Evolutionary conservation across 2,797 vertebrate species (phyloP).

Genomic region (Brachyalestes nurse): DNA sequence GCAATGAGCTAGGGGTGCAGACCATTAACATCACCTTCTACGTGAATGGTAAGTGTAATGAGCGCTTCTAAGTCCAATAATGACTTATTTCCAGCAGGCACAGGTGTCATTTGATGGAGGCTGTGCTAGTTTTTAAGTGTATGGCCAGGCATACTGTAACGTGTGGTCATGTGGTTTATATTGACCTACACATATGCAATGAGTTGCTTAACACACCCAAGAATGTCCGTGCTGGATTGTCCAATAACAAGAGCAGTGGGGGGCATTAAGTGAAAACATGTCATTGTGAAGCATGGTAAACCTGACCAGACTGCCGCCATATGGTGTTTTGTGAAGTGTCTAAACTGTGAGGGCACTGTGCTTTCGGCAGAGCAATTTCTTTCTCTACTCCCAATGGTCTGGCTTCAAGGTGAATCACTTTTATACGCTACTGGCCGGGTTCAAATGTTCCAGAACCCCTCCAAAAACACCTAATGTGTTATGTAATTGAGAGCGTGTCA

Average conservation of each 20-base stretch:
- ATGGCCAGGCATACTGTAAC: slow-evolving; percentile 30
- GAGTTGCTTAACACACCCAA: slow-evolving; percentile 60
- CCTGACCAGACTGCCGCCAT: slow-evolving; percentile 66
- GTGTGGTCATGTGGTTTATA: slow-evolving; percentile 46
- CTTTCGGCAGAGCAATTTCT: slow-evolving; percentile 62
- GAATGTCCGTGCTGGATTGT: slow-evolving; percentile 72
- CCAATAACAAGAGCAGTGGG: slow-evolving; percentile 71
- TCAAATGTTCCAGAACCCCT: slow-evolving; percentile 69
- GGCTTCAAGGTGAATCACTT: slow-evolving; percentile 58
- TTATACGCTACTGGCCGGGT: slow-evolving; percentile 63
- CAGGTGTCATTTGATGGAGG: background rate
- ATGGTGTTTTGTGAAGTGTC: slow-evolving; percentile 69
- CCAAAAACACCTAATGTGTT: slow-evolving; percentile 54
- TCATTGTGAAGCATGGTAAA: slow-evolving; percentile 62
- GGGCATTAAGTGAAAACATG: slow-evolving; percentile 80
- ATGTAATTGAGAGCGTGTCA: slow-evolving; percentile 58
- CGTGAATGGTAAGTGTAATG: slow-evolving; percentile 76
- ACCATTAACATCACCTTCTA: slow-evolving; percentile 78
- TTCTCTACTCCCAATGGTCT: slow-evolving; percentile 57
- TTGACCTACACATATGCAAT: slow-evolving; percentile 63
- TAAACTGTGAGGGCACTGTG: slow-evolving; percentile 57
- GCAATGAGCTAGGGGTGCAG: slow-evolving; percentile 72
- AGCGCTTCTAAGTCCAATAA: background rate
- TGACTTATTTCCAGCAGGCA: slow-evolving; percentile 3
- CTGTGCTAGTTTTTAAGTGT: slow-evolving; percentile 34